Evolutionary conservation across 2,888 invertebrate genomes (phyloP), one percentile per base, ranked within the genome.

Genomic region (Mesorhabditis spiculigera): DNA sequence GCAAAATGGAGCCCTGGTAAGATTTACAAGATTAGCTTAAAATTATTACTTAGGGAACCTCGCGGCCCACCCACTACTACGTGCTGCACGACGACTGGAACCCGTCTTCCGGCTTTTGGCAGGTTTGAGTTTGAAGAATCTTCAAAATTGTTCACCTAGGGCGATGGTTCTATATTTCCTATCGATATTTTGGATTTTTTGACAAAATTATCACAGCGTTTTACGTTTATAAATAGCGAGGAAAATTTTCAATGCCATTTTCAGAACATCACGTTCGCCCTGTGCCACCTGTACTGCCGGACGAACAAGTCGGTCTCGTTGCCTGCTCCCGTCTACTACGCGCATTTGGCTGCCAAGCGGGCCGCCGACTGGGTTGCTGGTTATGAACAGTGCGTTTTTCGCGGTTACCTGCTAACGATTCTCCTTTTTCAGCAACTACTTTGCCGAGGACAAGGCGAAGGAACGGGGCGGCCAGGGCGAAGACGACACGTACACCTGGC

Each of bases 221-320:
- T 63, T 28, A 28, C 28, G 28, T 28, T 28, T 28, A 28, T 28
- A 28, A 28, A 28, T 28, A 28, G 28, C 28, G 28, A 28, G 28
- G 28, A 28, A 28, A 28, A 28, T 28, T 28, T 28, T 28, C 28
- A 28, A 28, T 28, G 28, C 28, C 28, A 28, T 44, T 67, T 67
- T 66, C 70, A 72, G 67, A 69, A 68, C 4, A 50, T 74, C 45
- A 71, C 93, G 0, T 93, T 91, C 87, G 91, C 91, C 85, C 87
- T 95, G 66, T 94, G 94, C 83, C 93, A 94, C 86, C 87, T 93
- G 88, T 94, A 92, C 87, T 90, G 92, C 1, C 90, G 94, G 5
- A 94, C 94, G 85, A 91, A 91, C 75, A 81, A 85, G 43, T 78
- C 84, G 89, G 93, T 81, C 42, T 82, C 84, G 45, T 82, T 86